Evolutionary conservation across 1,140 invertebrate genomes (phyloP), one percentile per base, ranked within the genome.

Genomic region (Conopomorpha cramerella): DNA sequence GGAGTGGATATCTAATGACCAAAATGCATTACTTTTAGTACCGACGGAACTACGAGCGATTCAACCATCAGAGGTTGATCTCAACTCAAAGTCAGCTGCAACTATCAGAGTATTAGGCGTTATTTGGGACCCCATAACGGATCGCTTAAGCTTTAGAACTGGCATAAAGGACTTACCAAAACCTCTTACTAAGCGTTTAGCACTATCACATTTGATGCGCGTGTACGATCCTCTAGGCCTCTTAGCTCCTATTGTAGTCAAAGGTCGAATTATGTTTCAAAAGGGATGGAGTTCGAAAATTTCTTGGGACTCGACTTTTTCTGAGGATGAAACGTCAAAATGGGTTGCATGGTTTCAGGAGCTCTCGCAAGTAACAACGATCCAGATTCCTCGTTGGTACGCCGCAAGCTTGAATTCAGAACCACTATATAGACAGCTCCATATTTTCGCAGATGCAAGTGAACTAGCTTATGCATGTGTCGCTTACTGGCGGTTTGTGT

Each of bases 371-470:
- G n/a, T n/a, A n/a, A n/a, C n/a, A n/a, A n/a, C n/a, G n/a, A n/a
- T n/a, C n/a, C n/a, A n/a, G n/a, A 23, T 23, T 23, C 19, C 19
- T 23, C 19, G 19, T 4, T 23, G 19, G 19, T 23, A 23, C 19
- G n/a, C n/a, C n/a, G 19, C 4, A 6, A 6, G 4, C 4, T 23
- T 4, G 4, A 10, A 23, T 4, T 4, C 53, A 49, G n/a, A 55
- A 53, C 30, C 27, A 0, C 17, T 14, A 8, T 19, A 32, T 26
- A 2, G 39, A 13, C 32, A 57, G 27, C 12, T 59, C 1, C 50
- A 61, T 38, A 16, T 45, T 6, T 61, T 56, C 31, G 39, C 40
- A 10, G 51, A 53, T 8, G 56, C 52, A 0, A 54, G 49, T 13
- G 38, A 54, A 15, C 27, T 50, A 13, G 49, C 49, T 0, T 53